These are phyloP conservation scores for Pollenia angustigena DNA, from an alignment of 2,888 invertebrate genomes.

Conservation along the genomic window DNA sequence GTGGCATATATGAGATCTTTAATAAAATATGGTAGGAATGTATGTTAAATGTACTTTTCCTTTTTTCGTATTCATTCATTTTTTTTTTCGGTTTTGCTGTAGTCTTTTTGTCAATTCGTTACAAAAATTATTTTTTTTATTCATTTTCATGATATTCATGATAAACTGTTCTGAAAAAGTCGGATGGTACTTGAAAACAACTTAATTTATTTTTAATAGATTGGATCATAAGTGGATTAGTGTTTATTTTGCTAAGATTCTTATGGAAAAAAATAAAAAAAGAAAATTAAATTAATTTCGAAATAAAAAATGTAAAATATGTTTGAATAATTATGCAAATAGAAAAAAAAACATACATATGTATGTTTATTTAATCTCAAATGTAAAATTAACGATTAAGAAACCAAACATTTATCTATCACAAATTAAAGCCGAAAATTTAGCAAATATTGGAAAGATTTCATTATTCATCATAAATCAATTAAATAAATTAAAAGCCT, in stretches of 20 bases:
- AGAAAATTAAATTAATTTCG: not conserved
- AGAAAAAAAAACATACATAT: too few species aligned
- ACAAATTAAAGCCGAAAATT: too few species aligned
- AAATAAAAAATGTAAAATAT: not conserved
- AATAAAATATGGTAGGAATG: too few species aligned
- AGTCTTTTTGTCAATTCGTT: not conserved
- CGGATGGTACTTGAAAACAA: conserved; percentile 27
- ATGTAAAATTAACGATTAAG: too few species aligned
- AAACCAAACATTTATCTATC: too few species aligned
- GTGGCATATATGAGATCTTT: too few species aligned
- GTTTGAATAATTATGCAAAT: too few species aligned
- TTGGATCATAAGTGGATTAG: conserved; percentile 37
- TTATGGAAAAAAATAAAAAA: not conserved
- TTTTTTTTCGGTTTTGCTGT: not conserved
- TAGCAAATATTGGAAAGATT: too few species aligned
- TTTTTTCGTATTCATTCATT: not conserved
- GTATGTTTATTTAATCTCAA: too few species aligned
- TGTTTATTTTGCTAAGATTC: not conserved
- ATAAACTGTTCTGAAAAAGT: conserved; percentile 5
- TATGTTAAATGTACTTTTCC: not conserved
- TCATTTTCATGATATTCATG: too few species aligned
- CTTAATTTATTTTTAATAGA: conserved; percentile 35
- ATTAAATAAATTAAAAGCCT: too few species aligned
- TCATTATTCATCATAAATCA: too few species aligned
- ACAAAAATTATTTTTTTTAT: conserved; percentile 4